Conservation (phyloP, 2,797 vertebrate genomes). For the Synanceia verrucosa region DNA sequence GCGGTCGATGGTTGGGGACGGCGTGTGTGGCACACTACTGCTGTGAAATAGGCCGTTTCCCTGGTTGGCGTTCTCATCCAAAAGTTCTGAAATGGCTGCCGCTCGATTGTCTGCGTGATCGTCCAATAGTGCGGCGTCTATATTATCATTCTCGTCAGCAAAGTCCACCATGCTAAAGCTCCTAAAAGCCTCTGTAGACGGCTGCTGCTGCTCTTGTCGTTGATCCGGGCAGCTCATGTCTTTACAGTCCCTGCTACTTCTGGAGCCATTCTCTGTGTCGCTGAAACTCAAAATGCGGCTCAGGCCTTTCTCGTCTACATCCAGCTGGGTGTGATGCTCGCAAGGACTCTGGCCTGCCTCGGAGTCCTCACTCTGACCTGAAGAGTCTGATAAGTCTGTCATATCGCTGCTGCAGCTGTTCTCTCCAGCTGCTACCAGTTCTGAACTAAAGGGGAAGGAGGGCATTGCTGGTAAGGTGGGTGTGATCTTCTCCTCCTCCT, state of each 20-base stretch:
- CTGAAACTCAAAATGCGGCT: slow-evolving; percentile 91
- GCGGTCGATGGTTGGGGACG: slow-evolving; percentile 80
- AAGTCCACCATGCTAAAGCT: slow-evolving; percentile 88
- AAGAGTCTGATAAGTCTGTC: slow-evolving; percentile 90
- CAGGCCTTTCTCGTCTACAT: slow-evolving; percentile 87
- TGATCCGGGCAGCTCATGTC: slow-evolving; percentile 45
- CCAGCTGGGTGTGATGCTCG: slow-evolving; percentile 78
- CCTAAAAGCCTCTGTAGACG: slow-evolving; percentile 74
- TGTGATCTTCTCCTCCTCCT: slow-evolving; percentile 66
- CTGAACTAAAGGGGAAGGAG: slow-evolving; percentile 85
- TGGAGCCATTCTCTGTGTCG: slow-evolving; percentile 83
- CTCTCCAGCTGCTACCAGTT: slow-evolving; percentile 83
- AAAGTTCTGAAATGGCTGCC: slow-evolving; percentile 84
- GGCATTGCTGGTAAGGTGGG: slow-evolving; percentile 69
- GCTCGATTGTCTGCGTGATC: slow-evolving; percentile 75
- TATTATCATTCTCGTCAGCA: slow-evolving; percentile 81
- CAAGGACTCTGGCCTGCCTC: slow-evolving; percentile 70
- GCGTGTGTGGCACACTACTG: slow-evolving; percentile 75
- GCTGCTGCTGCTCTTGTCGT: slow-evolving; percentile 56
- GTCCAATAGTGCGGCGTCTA: slow-evolving; percentile 68
- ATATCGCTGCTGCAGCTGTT: slow-evolving; percentile 96
- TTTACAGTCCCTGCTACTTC: slow-evolving; percentile 55
- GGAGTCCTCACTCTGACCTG: slow-evolving; percentile 85
- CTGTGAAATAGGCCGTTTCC: slow-evolving; percentile 85
- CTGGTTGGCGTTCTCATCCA: slow-evolving; percentile 96